A percentile compares a stretch with the other conserved stretches of the same genome.
These are phyloP conservation scores for Neotoma lepida DNA, from an alignment of 2,113 vertebrate genomes.

Conservation along the genomic window DNA sequence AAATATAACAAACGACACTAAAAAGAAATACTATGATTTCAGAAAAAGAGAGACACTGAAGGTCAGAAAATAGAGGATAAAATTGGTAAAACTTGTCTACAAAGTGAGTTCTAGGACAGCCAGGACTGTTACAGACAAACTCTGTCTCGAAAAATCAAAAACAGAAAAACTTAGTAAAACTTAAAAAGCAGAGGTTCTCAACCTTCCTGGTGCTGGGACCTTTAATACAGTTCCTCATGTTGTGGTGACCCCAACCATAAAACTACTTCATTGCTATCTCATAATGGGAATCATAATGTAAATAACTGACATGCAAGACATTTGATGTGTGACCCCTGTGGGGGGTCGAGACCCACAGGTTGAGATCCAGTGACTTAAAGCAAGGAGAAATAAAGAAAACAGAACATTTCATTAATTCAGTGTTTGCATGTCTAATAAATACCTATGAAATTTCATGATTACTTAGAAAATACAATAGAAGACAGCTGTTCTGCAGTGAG, in stretches of 20 bases:
- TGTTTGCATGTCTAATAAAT: not conserved
- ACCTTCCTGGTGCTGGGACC: not conserved
- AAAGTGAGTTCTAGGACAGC: not conserved
- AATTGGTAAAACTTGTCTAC: not conserved
- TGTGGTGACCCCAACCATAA: not conserved
- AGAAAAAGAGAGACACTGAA: not conserved
- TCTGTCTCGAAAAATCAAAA: not conserved
- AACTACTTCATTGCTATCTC: not conserved
- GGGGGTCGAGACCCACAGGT: not conserved
- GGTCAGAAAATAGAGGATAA: not conserved
- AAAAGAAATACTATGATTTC: conserved; percentile 27
- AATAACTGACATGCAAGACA: not conserved
- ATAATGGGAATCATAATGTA: not conserved
- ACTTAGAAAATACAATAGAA: conserved; percentile 9
- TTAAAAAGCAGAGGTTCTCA: not conserved
- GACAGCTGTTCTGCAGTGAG: not conserved
- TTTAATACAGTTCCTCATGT: not conserved
- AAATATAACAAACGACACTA: conserved; percentile 15
- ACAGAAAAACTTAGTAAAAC: not conserved
- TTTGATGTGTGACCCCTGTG: no score
- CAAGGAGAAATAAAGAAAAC: not conserved
- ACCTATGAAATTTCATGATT: not conserved
- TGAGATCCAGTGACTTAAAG: not conserved
- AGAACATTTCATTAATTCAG: conserved; percentile 20
- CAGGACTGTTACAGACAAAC: not conserved